Conservation (phyloP, 2,888 invertebrate species). For the Lasioglossum villosulum region DNA sequence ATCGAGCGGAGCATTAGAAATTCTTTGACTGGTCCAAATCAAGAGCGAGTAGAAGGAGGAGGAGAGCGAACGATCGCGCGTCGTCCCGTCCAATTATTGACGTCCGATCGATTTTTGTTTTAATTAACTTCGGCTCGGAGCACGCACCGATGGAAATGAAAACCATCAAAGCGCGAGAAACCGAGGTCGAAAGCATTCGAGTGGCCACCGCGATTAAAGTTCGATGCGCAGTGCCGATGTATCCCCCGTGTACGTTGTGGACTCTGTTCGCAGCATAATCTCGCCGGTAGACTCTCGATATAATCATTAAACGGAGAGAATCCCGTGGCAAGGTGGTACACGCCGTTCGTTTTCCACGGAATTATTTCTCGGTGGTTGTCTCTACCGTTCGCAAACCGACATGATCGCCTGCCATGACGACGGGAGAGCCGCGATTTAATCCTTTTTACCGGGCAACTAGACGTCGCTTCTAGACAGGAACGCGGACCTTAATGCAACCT, state of each 20-base stretch:
- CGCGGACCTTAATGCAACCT: conserved; percentile 1
- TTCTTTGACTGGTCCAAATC: not conserved
- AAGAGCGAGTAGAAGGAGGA: not conserved
- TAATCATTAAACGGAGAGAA: conserved; percentile 32
- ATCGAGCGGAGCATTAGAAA: not conserved
- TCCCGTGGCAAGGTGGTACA: conserved; percentile 2
- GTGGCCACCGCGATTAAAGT: conserved; percentile 19
- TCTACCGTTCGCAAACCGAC: conserved; percentile 21
- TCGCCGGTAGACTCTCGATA: conserved; percentile 28
- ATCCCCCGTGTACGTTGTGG: not conserved
- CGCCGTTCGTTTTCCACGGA: conserved; percentile 55
- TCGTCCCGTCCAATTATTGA: conserved; percentile 13
- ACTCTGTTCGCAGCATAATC: conserved; percentile 4
- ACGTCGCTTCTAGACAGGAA: conserved; percentile 53
- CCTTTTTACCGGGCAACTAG: conserved; percentile 56
- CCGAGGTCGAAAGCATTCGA: conserved; percentile 14
- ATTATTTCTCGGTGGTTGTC: conserved; percentile 59
- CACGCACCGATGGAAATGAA: conserved; percentile 8
- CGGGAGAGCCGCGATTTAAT: conserved; percentile 67
- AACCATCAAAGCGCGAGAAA: conserved; percentile 18
- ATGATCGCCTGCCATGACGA: conserved; percentile 55
- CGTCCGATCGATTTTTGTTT: not conserved
- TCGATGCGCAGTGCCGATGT: not conserved
- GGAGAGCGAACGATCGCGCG: not conserved
- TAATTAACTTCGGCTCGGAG: conserved; percentile 11